Conservation (phyloP, 2,888 invertebrate species). For the Amphiduros pacificus region DNA sequence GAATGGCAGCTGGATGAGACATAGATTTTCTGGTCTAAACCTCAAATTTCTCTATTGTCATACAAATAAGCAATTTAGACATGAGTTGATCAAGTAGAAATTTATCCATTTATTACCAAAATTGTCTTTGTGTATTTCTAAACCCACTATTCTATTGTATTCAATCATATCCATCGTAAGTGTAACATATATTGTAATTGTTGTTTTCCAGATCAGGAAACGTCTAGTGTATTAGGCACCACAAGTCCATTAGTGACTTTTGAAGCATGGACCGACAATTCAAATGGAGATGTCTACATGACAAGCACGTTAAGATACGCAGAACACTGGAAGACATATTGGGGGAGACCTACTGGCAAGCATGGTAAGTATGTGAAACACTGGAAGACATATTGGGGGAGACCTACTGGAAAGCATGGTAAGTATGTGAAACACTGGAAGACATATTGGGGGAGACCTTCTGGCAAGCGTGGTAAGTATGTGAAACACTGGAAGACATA, state of each 20-base stretch:
- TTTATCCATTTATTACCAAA: too few species aligned
- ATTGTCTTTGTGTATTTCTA: too few species aligned
- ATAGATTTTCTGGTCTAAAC: too few species aligned
- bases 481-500: slow-evolving; percentile 13
- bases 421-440: slow-evolving; percentile 3
- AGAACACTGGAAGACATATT: slow-evolving; percentile 14
- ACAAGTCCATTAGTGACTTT: background rate
- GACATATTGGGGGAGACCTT: slow-evolving; percentile 7
- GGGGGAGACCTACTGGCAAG: slow-evolving; percentile 9
- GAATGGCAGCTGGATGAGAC: too few species aligned
- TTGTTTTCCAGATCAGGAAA: background rate
- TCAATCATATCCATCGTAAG: too few species aligned
- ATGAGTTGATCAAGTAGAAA: too few species aligned
- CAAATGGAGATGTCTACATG: background rate
- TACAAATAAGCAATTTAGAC: too few species aligned
- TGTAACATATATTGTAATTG: too few species aligned
- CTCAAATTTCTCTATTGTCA: too few species aligned
- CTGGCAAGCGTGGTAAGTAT: slow-evolving; percentile 14
- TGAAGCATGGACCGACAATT: background rate
- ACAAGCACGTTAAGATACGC: slow-evolving; percentile 1
- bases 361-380: slow-evolving; percentile 1
- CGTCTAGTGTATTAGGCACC: background rate
- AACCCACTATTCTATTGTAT: too few species aligned
- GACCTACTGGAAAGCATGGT: slow-evolving; percentile 10
- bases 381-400: slow-evolving; percentile 8